phyloP scores from a whole-genome alignment of 1,140 invertebrate species.

The Acromyrmex heyeri region DNA sequence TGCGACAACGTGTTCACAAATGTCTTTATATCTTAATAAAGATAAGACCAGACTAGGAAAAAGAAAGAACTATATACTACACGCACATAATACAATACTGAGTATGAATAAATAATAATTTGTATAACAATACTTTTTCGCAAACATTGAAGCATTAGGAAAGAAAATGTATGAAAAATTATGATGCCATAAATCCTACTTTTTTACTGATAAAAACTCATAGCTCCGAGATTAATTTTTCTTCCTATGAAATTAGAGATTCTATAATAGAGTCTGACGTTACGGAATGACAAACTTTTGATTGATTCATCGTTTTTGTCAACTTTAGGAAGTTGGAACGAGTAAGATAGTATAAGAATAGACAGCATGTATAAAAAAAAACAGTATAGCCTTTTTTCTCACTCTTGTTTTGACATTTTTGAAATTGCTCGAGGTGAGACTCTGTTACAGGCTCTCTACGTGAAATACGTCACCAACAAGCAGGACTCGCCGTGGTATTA shows the following conservation, averaged over 20 bases:
- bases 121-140: not conserved
- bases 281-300: too few species aligned
- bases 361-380: too few species aligned
- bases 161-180: not conserved
- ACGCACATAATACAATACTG: not conserved
- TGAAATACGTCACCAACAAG: constrained; percentile 14
- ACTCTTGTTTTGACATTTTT: too few species aligned
- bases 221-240: constrained; percentile 23
- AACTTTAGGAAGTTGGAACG: too few species aligned
- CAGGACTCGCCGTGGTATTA: not conserved
- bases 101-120: not conserved
- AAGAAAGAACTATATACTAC: not conserved
- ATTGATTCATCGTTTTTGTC: too few species aligned
- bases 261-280: too few species aligned
- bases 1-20: not conserved
- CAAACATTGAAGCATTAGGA: not conserved
- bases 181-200: not conserved
- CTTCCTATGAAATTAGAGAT: not conserved
- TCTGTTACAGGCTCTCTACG: too few species aligned
- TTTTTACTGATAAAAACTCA: not conserved
- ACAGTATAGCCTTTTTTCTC: too few species aligned
- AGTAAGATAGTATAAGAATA: too few species aligned
- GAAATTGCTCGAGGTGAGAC: too few species aligned
- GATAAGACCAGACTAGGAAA: not conserved
- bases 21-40: constrained; percentile 7